Base-by-base conservation (phyloP, 2,797 vertebrate genomes). In the Eutrigla gurnardus region DNA sequence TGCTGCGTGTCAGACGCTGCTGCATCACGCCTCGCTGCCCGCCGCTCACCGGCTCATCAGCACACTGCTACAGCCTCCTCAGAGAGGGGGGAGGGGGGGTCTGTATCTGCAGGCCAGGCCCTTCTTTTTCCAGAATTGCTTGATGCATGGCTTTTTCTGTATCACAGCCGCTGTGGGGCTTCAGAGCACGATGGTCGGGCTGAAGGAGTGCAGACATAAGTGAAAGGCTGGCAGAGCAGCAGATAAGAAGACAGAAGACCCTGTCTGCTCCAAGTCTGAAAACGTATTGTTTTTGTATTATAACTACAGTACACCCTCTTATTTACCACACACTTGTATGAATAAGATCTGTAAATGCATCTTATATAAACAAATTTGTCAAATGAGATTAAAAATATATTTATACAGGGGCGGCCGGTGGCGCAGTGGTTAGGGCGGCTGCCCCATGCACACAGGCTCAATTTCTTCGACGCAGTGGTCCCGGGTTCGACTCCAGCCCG, bases 1-100 rank as follows among this genome's bases (percentile, higher is more conserved):
- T 80, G 78, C 68, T 58, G 32, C 25, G 33, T 81, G 63, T 71
- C 49, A 75, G 17, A 75, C 55, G 36, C 62, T 8, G 57, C 42
- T 45, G 57, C 57, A 45, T n/a, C 66, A 70, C 18, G 73, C 78
- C 33, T 50, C 32, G 18, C 45, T 62, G 68, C 58, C 59, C 49
- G 59, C 52, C 60, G 69, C 53, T 75, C 50, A 57, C 40, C 13
- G 47, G 33, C 35, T 68, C 58, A 76, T 72, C 67, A 62, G 65
- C 36, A 60, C 60, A 53, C 53, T n/a, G 13, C 7, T 32, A 52
- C 18, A 49, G n/a, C 12, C 15, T n/a, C 32, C 33, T 6, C 55
- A 39, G 10, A 43, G 32, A 40, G 39, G 15, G 43, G 36, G 14
- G 54, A 10, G 36, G 3, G 46, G 17, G 46, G 46, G 46, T 52